Percentiles rank a stretch among this genome's conserved stretches.
phyloP scores from a whole-genome alignment of 2,113 vertebrate species.

The Butorides virescens region DNA sequence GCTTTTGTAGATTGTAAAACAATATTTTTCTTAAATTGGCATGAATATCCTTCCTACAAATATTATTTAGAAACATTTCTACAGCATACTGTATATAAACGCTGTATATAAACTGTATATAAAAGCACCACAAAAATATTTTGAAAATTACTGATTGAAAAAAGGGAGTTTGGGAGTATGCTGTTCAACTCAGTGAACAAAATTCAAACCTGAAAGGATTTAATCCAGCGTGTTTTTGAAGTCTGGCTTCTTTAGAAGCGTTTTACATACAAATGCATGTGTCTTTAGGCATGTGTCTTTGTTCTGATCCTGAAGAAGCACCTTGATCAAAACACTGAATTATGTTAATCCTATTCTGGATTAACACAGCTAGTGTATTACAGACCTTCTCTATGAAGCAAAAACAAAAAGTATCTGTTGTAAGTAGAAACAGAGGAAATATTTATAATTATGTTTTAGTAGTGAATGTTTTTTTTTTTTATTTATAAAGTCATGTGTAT shows the following conservation, averaged over 20 bases:
- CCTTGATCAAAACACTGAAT: not conserved
- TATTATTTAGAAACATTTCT: not conserved
- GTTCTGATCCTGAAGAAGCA: not conserved
- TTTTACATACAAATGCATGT: not conserved
- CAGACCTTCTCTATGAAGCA: not conserved
- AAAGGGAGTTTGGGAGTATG: not conserved
- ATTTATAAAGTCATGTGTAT: not conserved
- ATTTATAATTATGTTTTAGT: not conserved
- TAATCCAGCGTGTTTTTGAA: not conserved
- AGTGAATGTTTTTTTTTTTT: not conserved
- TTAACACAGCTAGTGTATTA: not conserved
- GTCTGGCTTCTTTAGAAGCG: not conserved
- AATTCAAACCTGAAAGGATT: conserved; percentile 1
- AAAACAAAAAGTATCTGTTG: not conserved
- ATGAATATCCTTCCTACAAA: not conserved
- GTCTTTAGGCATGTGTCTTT: not conserved
- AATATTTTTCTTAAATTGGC: not conserved
- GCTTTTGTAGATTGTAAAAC: not conserved
- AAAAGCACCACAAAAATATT: not conserved
- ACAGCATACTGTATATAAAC: not conserved
- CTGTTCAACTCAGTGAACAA: not conserved
- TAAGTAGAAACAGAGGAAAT: not conserved
- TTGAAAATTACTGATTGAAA: not conserved
- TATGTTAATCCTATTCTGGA: not conserved
- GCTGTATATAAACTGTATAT: not conserved